Base-by-base conservation (phyloP, 2,113 vertebrate genomes). In the Phyllopteryx taeniolatus region DNA sequence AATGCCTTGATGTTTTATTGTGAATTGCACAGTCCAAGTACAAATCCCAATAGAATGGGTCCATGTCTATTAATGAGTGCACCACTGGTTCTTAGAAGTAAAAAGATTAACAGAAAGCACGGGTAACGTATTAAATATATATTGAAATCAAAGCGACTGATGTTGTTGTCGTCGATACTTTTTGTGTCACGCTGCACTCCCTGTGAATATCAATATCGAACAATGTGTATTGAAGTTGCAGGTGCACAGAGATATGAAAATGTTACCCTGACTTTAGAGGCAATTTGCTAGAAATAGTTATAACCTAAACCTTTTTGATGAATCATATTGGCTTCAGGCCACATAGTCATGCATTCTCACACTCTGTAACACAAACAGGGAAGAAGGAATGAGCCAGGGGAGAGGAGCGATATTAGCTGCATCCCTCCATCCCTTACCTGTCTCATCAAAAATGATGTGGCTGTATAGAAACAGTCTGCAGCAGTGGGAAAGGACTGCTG, bases 361-460 rank as follows among this genome's bases (percentile, higher is more conserved):
- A 46, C 74, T 59, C 57, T 64, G 46, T 64, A 11, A 53, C 35
- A 77, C 72, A 79, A 53, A 85, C 75, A 80, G 70, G 75, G 76
- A 53, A 77, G 71, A 79, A 84, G 83, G 67, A 81, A 85, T 85
- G 79, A 81, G 79, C 72, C 74, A 79, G 67, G 70, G 79, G 79
- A 82, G 71, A 84, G 74, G 67, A 87, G 75, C 79, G 68, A 86
- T 91, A 88, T 84, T 86, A 84, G 81, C 76, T 83, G 80, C 79
- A 80, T 73, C 74, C 72, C 69, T 67, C 82, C 72, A 76, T 79
- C 76, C 67, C 80, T 79, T 70, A 75, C 85, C 83, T 78, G 70
- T 85, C 85, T 87, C 76, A 78, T 83, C 86, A 86, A 86, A 90
- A 88, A 85, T 86, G 76, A 88, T 83, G 75, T 75, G 81, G 80